phyloP scores from a whole-genome alignment of 2,113 vertebrate genomes.

The Condylura cristata region DNA sequence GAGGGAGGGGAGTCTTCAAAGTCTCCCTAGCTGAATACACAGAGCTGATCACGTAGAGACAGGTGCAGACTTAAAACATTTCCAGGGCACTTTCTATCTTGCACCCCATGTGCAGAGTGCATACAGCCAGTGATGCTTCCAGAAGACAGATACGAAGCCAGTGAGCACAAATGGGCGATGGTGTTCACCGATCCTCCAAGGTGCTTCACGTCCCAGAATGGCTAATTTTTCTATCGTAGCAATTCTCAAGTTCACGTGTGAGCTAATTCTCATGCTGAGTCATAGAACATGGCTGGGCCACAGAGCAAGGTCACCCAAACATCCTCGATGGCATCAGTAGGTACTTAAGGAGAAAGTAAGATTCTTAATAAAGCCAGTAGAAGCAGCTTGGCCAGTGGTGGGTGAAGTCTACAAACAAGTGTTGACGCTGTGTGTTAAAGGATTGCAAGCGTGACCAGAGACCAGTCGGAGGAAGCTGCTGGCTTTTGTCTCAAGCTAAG shows the following conservation, averaged over 20 bases:
- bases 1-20: background rate
- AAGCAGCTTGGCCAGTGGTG: background rate
- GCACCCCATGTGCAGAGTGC: no score
- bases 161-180: fast-evolving
- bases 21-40: background rate
- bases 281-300: background rate
- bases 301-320: no score
- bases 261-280: no score
- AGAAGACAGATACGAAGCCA: background rate
- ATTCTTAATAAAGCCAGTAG: background rate
- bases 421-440: background rate
- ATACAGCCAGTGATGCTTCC: background rate
- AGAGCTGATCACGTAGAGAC: no score
- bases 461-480: background rate
- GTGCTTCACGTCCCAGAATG: fast-evolving
- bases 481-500: background rate
- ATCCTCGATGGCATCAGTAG: background rate
- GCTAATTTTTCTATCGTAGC: background rate
- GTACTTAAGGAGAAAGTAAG: background rate
- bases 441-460: fast-evolving
- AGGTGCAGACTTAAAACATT: fast-evolving
- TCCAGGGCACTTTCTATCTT: no score
- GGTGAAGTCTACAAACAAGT: background rate
- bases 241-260: background rate
- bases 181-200: no score